Conservation (phyloP, 35 echinoderm and acorn worm species). For the Lytechinus variegatus region DNA sequence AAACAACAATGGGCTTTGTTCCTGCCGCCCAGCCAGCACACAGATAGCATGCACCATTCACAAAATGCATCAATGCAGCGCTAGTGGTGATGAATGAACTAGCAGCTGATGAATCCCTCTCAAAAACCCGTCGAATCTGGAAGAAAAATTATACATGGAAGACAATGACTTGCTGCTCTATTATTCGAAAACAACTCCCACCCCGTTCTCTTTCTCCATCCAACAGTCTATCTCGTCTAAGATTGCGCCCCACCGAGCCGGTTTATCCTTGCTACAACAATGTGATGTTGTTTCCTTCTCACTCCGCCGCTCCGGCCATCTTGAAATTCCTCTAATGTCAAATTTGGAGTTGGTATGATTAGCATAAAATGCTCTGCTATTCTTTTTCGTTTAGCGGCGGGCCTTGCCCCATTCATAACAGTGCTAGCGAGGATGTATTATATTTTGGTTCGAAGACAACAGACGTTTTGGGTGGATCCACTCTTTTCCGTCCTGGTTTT, state of each 20-base stretch:
- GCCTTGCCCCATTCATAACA: constrained; percentile 11
- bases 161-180: background rate
- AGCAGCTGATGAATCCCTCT: background rate
- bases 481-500: background rate
- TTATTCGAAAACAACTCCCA: background rate
- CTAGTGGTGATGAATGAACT: background rate
- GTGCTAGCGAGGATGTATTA: background rate
- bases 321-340: constrained; percentile 39
- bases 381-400: background rate
- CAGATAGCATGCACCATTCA: constrained; percentile 26
- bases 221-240: background rate
- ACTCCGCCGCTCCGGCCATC: constrained; percentile 6
- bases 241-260: background rate
- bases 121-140: background rate
- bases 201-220: background rate
- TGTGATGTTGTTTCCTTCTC: constrained; percentile 37
- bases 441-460: background rate
- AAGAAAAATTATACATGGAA: background rate
- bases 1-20: constrained; percentile 35
- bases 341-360: constrained; percentile 5
- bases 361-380: constrained; percentile 39
- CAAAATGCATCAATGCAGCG: constrained; percentile 37
- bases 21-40: background rate
- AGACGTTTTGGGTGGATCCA: background rate
- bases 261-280: constrained; percentile 25